A percentile compares a stretch with the other conserved stretches of the same genome.
phyloP scores from a whole-genome alignment of 2,113 vertebrate species.

The Hipposideros armiger region DNA sequence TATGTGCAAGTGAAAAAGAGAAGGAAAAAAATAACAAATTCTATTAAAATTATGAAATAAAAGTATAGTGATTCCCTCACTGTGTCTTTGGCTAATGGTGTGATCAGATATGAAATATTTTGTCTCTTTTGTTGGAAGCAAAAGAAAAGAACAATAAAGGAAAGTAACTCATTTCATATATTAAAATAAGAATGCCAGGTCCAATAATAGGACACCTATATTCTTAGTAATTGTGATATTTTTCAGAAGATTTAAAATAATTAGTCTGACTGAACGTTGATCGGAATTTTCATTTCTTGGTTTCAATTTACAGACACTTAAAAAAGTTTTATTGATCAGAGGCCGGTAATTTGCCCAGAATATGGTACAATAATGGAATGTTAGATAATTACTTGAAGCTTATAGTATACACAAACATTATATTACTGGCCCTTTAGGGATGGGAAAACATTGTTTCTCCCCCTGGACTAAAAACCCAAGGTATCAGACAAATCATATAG shows the following conservation, averaged over 20 bases:
- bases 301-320: slow-evolving; percentile 64
- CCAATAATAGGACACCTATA: slow-evolving; percentile 7
- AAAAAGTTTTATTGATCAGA: slow-evolving; percentile 80
- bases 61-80: background rate
- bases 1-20: background rate
- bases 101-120: background rate
- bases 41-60: background rate
- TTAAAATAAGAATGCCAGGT: slow-evolving; percentile 31
- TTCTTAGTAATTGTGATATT: slow-evolving; percentile 53
- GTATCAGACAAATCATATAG: background rate
- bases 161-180: slow-evolving; percentile 33
- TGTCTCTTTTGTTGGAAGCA: slow-evolving; percentile 10
- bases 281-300: slow-evolving; percentile 63
- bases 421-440: slow-evolving; percentile 31
- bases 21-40: background rate
- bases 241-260: slow-evolving; percentile 67
- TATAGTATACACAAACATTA: slow-evolving; percentile 56
- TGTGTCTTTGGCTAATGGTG: background rate
- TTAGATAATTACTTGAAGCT: slow-evolving; percentile 36
- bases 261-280: slow-evolving; percentile 63
- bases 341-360: slow-evolving; percentile 71
- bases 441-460: background rate
- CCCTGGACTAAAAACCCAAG: background rate
- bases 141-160: background rate
- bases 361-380: slow-evolving; percentile 46